phyloP scores from a whole-genome alignment of 2,888 invertebrate genomes.

The Megastigmus dorsalis region DNA sequence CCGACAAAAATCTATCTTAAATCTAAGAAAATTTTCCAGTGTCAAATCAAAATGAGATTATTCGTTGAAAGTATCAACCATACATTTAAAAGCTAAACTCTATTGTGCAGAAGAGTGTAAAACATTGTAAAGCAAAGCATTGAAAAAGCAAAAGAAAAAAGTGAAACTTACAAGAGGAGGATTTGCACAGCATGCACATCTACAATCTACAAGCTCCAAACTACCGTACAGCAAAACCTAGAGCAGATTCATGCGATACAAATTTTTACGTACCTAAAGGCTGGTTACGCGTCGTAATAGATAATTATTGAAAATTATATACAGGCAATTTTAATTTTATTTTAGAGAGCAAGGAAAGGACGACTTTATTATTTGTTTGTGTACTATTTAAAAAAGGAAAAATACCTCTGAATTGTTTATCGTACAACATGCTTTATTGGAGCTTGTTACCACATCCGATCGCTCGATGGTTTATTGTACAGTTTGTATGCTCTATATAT shows the following conservation, averaged over 20 bases:
- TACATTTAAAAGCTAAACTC: too few species aligned
- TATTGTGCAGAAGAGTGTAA: too few species aligned
- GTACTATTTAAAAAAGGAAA: constrained; percentile 38
- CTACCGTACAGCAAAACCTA: neutral
- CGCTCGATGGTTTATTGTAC: constrained; percentile 52
- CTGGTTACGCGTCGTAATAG: constrained; percentile 29
- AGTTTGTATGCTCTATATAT: constrained; percentile 46
- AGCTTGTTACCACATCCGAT: constrained; percentile 54
- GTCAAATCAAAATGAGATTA: too few species aligned
- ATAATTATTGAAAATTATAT: constrained; percentile 15
- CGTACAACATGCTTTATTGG: constrained; percentile 56
- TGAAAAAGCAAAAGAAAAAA: constrained; percentile 13
- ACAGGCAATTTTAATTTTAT: constrained; percentile 24
- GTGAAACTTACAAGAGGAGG: neutral
- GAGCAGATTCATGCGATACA: constrained; percentile 42
- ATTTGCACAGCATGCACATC: constrained; percentile 39
- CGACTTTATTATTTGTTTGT: constrained; percentile 21
- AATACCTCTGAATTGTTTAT: constrained; percentile 51
- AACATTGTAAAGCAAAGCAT: constrained; percentile 18
- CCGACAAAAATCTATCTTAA: too few species aligned
- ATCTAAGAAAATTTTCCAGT: too few species aligned
- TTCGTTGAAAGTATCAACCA: too few species aligned
- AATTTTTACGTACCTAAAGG: constrained; percentile 47
- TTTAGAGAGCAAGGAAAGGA: constrained; percentile 39
- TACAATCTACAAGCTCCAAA: constrained; percentile 52